Evolutionary conservation across 2,888 invertebrate genomes (phyloP).

Genomic region (Plusia festucae): DNA sequence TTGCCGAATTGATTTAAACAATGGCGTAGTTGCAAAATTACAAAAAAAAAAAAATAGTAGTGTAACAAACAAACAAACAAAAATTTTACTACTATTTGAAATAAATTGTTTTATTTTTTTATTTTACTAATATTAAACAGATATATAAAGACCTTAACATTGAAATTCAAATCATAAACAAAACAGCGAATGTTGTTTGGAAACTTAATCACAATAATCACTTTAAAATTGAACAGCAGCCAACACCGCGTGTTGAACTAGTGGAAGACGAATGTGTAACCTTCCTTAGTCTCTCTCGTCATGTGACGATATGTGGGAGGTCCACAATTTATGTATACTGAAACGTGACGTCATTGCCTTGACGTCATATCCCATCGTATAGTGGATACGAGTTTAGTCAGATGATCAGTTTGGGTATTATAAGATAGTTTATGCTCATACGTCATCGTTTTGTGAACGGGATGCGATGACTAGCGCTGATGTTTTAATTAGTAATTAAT

Average conservation of each 20-base stretch:
- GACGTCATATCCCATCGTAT: conserved; percentile 47
- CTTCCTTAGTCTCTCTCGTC: conserved; percentile 65
- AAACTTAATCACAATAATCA: conserved; percentile 39
- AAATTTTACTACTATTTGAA: too few relatives aligned
- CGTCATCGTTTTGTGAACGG: conserved; percentile 37
- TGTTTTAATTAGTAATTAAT: conserved; percentile 27
- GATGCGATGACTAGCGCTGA: conserved; percentile 17
- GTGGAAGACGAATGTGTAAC: conserved; percentile 56
- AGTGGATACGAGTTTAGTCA: conserved; percentile 28
- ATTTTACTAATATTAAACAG: too few relatives aligned
- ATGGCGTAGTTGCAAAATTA: neutral
- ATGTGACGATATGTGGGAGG: conserved; percentile 80
- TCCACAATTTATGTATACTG: conserved; percentile 53
- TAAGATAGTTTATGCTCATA: conserved; percentile 5
- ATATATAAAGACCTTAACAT: conserved; percentile 10
- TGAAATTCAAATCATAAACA: conserved; percentile 31
- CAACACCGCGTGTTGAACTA: conserved; percentile 33
- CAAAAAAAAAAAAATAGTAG: too few relatives aligned
- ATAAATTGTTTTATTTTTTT: too few relatives aligned
- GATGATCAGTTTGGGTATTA: conserved; percentile 9
- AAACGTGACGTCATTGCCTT: conserved; percentile 23
- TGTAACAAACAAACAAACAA: too few relatives aligned
- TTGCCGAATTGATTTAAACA: neutral
- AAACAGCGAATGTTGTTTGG: conserved; percentile 39
- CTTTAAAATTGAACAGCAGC: conserved; percentile 41